phyloP scores from a whole-genome alignment of 2,113 vertebrate genomes.

The Rissa tridactyla region DNA sequence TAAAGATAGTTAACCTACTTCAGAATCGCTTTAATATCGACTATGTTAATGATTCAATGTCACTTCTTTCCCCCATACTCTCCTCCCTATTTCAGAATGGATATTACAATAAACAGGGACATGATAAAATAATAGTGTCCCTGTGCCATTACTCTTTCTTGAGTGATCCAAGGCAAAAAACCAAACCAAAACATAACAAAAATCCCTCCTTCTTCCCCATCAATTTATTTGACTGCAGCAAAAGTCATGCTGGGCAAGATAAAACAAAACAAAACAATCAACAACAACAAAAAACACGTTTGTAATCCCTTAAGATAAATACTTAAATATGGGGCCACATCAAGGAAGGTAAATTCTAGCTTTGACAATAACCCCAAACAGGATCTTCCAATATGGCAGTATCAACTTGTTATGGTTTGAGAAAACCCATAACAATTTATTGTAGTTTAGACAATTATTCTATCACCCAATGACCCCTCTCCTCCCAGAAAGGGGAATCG shows the following conservation, averaged over 20 bases:
- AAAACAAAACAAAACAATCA: background rate
- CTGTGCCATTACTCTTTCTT: background rate
- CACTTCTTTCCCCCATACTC: background rate
- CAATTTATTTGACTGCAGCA: background rate
- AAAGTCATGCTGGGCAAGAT: background rate
- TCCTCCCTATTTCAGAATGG: background rate
- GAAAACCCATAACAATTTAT: no score
- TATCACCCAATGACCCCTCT: no score
- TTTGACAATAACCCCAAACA: background rate
- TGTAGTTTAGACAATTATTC: no score
- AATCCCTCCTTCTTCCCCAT: background rate
- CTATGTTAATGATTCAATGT: background rate
- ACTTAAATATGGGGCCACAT: background rate
- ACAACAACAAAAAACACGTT: background rate
- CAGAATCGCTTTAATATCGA: background rate
- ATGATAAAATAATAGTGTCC: background rate
- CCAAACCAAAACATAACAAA: background rate
- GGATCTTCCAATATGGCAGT: background rate
- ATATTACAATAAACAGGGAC: background rate
- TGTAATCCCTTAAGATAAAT: background rate
- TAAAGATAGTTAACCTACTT: background rate
- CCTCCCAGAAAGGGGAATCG: no score
- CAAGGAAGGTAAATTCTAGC: background rate
- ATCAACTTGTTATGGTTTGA: background rate
- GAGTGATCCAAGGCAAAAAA: background rate